These are phyloP conservation scores for Urocitellus parryii DNA, from an alignment of 2,113 vertebrate genomes.

Conservation along the genomic window DNA sequence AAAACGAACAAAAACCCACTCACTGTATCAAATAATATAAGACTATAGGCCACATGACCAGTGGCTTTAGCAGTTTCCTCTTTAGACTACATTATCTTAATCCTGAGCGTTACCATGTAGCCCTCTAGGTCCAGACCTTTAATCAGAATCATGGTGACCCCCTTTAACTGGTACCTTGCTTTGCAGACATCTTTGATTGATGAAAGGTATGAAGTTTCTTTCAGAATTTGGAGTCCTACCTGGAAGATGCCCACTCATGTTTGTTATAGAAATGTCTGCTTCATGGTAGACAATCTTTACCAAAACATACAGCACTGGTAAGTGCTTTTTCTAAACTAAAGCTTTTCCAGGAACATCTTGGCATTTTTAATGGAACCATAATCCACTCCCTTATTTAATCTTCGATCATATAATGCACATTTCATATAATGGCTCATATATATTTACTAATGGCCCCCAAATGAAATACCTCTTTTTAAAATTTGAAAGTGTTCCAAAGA, in stretches of 20 bases:
- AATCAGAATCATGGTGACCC: not conserved
- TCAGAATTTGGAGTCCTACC: slow-evolving; percentile 34
- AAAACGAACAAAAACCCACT: slow-evolving; percentile 36
- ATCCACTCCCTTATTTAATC: slow-evolving; percentile 61
- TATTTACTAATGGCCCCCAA: slow-evolving; percentile 43
- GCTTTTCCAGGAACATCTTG: slow-evolving; percentile 61
- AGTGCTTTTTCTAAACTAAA: slow-evolving; percentile 74
- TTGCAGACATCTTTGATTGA: not conserved
- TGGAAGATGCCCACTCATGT: slow-evolving; percentile 43
- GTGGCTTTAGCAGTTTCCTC: slow-evolving; percentile 29
- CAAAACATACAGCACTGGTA: slow-evolving; percentile 12
- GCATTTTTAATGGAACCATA: slow-evolving; percentile 69
- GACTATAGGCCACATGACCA: not conserved
- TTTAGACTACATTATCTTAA: slow-evolving; percentile 7
- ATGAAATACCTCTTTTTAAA: slow-evolving; percentile 53
- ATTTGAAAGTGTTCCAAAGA: slow-evolving; percentile 50
- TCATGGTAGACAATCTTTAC: slow-evolving; percentile 46
- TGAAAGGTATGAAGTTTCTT: slow-evolving; percentile 20
- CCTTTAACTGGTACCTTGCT: not conserved
- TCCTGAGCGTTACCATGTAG: slow-evolving; percentile 3
- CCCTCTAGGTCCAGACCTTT: not conserved
- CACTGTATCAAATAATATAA: not conserved
- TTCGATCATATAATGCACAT: slow-evolving; percentile 65
- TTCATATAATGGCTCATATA: slow-evolving; percentile 46
- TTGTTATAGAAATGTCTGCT: slow-evolving; percentile 54